These are phyloP conservation scores for Morpho deidamia DNA, from an alignment of 2,888 invertebrate genomes.

Conservation along the genomic window DNA sequence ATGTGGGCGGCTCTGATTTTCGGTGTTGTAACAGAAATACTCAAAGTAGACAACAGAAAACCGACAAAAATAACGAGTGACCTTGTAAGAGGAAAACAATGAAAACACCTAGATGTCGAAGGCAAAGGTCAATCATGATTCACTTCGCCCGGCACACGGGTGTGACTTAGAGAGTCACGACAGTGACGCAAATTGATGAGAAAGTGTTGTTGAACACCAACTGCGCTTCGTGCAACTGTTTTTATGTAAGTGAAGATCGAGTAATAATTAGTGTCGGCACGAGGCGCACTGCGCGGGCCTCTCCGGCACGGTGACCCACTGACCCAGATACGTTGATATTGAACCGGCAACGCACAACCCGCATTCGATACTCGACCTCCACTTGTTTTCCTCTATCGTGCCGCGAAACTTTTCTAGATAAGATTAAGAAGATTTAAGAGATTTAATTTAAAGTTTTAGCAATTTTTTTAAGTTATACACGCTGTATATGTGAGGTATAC, in stretches of 20 bases:
- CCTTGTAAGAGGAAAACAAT: slow-evolving; percentile 26
- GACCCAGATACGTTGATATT: slow-evolving; percentile 75
- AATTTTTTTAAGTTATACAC: no score
- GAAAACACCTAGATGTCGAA: slow-evolving; percentile 17
- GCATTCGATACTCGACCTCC: slow-evolving; percentile 69
- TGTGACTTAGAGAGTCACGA: slow-evolving; percentile 4
- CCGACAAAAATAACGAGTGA: slow-evolving; percentile 10
- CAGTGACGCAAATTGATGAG: slow-evolving; percentile 24
- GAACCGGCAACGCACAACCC: slow-evolving; percentile 69
- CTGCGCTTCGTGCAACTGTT: slow-evolving; percentile 29
- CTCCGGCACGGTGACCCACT: slow-evolving; percentile 69
- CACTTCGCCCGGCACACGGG: slow-evolving; percentile 12
- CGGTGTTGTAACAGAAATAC: not conserved
- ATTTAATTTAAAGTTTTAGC: no score
- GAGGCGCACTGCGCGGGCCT: slow-evolving; percentile 40
- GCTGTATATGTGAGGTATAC: no score
- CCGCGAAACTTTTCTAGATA: slow-evolving; percentile 20
- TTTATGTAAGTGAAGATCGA: slow-evolving; percentile 52
- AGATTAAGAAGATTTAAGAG: not conserved
- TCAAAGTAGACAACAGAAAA: not conserved
- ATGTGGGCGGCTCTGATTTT: slow-evolving; percentile 53
- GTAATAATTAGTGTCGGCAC: slow-evolving; percentile 41
- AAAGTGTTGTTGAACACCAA: slow-evolving; percentile 14
- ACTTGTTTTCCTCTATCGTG: slow-evolving; percentile 56
- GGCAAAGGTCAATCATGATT: slow-evolving; percentile 41